Conservation (phyloP, 1,140 invertebrate genomes). For the Drosophila nikananu region DNA sequence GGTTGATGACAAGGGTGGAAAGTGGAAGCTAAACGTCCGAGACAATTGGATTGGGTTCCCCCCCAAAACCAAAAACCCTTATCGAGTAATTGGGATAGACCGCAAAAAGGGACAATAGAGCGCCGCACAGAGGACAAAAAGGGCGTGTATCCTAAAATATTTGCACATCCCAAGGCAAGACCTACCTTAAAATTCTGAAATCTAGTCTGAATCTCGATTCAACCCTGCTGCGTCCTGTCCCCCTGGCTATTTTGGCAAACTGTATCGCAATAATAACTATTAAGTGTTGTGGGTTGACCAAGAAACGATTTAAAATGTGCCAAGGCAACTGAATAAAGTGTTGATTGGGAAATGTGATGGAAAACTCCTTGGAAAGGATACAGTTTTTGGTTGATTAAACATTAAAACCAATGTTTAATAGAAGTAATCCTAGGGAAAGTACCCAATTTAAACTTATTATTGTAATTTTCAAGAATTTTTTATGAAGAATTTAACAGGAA, state of each 20-base stretch:
- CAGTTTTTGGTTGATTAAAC: background rate
- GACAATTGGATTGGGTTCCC: slow-evolving; percentile 54
- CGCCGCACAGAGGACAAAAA: slow-evolving; percentile 7
- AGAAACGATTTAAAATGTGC: slow-evolving; percentile 3
- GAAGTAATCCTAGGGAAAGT: background rate
- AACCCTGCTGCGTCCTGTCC: background rate
- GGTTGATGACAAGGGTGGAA: slow-evolving; percentile 38
- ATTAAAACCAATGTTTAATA: background rate
- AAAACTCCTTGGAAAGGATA: background rate
- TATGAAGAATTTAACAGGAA: background rate
- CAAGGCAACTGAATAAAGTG: background rate
- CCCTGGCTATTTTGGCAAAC: background rate
- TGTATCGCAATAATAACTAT: slow-evolving; percentile 3
- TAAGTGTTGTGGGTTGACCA: background rate
- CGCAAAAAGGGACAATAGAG: slow-evolving; percentile 42
- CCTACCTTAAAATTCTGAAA: slow-evolving; percentile 6
- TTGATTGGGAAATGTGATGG: background rate
- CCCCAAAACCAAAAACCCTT: slow-evolving; percentile 10
- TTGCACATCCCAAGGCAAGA: slow-evolving; percentile 3
- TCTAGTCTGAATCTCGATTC: background rate
- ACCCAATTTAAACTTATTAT: background rate
- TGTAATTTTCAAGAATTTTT: background rate
- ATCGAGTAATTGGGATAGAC: slow-evolving; percentile 50
- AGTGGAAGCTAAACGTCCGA: slow-evolving; percentile 51
- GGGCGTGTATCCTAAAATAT: slow-evolving; percentile 23